These are phyloP conservation scores for Oscheius sp. DNA, from an alignment of 2,888 invertebrate species.

Conservation along the genomic window DNA sequence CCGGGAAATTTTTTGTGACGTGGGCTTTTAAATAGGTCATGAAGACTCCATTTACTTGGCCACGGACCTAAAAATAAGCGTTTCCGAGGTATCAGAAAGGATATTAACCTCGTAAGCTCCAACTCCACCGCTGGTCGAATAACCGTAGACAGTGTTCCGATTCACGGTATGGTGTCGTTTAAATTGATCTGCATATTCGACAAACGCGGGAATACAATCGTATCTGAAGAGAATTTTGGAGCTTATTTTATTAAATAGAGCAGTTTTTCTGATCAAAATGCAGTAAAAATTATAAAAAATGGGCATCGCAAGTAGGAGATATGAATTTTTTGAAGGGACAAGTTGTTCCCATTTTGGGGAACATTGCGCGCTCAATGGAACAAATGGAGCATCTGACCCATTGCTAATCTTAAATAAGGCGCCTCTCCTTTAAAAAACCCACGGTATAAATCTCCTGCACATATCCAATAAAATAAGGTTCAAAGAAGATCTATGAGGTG, in stretches of 20 bases:
- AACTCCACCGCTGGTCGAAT: constrained; percentile 72
- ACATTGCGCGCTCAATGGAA: too few relatives aligned
- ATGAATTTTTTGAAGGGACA: too few relatives aligned
- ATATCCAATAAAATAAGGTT: constrained; percentile 75
- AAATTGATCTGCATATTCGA: constrained; percentile 64
- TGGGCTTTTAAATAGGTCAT: constrained; percentile 73
- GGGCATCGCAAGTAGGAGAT: too few relatives aligned
- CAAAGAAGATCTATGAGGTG: constrained; percentile 73
- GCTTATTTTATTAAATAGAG: too few relatives aligned
- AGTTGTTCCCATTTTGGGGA: too few relatives aligned
- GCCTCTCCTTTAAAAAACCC: too few relatives aligned
- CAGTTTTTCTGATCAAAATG: too few relatives aligned
- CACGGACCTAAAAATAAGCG: constrained; percentile 55
- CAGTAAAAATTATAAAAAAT: too few relatives aligned
- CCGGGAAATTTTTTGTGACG: constrained; percentile 53
- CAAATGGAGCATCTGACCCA: too few relatives aligned
- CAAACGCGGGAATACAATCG: constrained; percentile 46
- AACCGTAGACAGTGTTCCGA: constrained; percentile 72
- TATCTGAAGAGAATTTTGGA: constrained; percentile 37
- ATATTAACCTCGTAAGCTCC: constrained; percentile 71
- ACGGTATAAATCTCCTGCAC: constrained; percentile 73
- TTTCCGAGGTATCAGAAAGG: not conserved
- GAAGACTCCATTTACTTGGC: constrained; percentile 73
- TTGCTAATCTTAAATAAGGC: too few relatives aligned
- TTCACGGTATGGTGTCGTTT: constrained; percentile 55